These are phyloP conservation scores for Oxycera nigricornis DNA, from an alignment of 2,888 invertebrate species.

Conservation along the genomic window DNA sequence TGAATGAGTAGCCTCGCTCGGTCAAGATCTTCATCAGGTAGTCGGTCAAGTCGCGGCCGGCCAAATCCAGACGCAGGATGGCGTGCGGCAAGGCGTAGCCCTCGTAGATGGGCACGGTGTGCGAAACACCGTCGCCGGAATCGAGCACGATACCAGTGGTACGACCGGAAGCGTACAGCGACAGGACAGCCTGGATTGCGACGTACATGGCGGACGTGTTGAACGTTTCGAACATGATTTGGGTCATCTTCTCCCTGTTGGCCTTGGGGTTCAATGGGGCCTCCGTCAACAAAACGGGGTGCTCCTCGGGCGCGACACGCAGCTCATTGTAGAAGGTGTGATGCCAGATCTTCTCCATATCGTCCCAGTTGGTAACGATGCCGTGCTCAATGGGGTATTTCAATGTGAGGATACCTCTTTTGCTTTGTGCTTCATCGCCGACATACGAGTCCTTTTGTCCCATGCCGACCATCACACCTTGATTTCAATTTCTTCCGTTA, in stretches of 20 bases:
- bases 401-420: too few relatives aligned
- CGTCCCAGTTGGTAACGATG: too few relatives aligned
- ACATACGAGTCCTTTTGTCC: constrained; percentile 90
- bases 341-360: constrained; percentile 99
- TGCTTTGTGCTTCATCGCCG: constrained; percentile 86
- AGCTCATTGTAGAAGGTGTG: constrained; percentile 99
- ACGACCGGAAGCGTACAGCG: constrained; percentile 94
- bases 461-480: constrained; percentile 90
- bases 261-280: constrained; percentile 90
- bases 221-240: constrained; percentile 94
- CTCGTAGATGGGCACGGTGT: constrained; percentile 96
- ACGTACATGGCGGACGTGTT: constrained; percentile 94
- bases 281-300: constrained; percentile 86
- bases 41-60: constrained; percentile 91
- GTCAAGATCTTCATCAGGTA: constrained; percentile 95
- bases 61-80: constrained; percentile 91
- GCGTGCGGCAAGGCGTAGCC: constrained; percentile 93
- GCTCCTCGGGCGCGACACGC: constrained; percentile 93
- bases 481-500: too few relatives aligned
- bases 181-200: constrained; percentile 92
- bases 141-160: constrained; percentile 97
- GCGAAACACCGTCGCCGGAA: constrained; percentile 95
- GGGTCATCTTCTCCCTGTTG: constrained; percentile 90
- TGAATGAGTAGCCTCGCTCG: constrained; percentile 90
- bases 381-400: too few relatives aligned